Evolutionary conservation across 2,113 vertebrate species (phyloP), one percentile per base, ranked within the genome.

Genomic region (Neodon shergylaensis): DNA sequence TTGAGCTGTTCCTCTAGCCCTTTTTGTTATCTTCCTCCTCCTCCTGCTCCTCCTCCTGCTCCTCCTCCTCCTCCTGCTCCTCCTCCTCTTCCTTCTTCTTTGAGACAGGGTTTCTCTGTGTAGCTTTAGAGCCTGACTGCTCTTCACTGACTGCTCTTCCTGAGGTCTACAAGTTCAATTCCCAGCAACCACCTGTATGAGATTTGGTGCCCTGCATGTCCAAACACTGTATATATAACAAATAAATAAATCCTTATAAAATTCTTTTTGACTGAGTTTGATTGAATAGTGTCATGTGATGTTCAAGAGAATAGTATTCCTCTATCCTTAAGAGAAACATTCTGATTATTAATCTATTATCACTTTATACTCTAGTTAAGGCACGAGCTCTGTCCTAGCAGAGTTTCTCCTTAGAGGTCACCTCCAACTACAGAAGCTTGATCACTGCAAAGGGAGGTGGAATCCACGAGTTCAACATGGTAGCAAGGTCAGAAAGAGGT

Each of bases 201-300:
- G 54, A 54, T 54, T 19, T 54, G 16, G 54, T 54, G 54, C 54
- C 54, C 17, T 58, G 17, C 54, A 58, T 21, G 54, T 21, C 54
- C 17, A 58, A 58, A 58, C 54, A 58, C 54, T 58, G 17, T 19
- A 58, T 58, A 21, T 58, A 58, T 6, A 65, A 36, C 54, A 79
- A 79, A 54, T 36, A 78, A 52, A 52, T 13, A 54, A 31, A 36
- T 36, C 47, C 52, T 54, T 54, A 58, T 22, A 22, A 54, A 24
- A n/a, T n/a, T 76, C 82, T 33, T 73, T 68, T 36, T 86, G 63
- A 49, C 49, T 39, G 54, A 42, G 61, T 66, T 85, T 92, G 61
- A n/a, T 79, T 94, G 88, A 91, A 61, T 4, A 91, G 47, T 36
- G 86, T 89, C 47, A 74, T 96, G 47, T 77, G 92, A 77, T 91